phyloP scores from a whole-genome alignment of 2,797 vertebrate species.

The Enteromius radiatus region DNA sequence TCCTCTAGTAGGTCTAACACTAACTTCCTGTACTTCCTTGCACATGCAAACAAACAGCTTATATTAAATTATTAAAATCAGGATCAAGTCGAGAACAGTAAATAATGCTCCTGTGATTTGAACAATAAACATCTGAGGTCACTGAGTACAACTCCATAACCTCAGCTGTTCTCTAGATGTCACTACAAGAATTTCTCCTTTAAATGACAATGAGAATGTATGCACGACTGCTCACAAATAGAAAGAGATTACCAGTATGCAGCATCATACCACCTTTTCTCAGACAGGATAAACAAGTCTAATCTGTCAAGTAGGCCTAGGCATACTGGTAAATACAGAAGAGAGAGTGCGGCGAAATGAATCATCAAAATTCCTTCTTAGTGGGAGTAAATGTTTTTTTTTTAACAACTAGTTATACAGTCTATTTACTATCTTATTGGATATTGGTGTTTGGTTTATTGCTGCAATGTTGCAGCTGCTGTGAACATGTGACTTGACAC shows the following conservation, averaged over 20 bases:
- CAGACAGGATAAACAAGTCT: conserved; percentile 18
- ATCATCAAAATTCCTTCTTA: background rate
- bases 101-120: background rate
- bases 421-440: conserved; percentile 7
- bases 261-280: background rate
- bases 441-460: conserved; percentile 13
- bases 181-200: background rate
- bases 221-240: conserved; percentile 13
- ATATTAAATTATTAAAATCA: background rate
- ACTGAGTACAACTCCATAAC: background rate
- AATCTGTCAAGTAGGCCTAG: background rate
- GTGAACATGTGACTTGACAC: conserved; percentile 24
- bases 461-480: conserved; percentile 18
- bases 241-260: conserved; percentile 18
- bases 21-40: background rate
- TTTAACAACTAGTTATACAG: background rate
- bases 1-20: background rate
- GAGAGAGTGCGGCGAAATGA: background rate
- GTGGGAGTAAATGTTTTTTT: background rate
- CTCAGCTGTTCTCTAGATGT: background rate
- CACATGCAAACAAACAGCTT: background rate
- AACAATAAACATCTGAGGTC: background rate
- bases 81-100: background rate
- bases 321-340: background rate
- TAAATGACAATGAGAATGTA: background rate